Evolutionary conservation across 2,113 vertebrate species (phyloP).

Genomic region (Ondatra zibethicus): DNA sequence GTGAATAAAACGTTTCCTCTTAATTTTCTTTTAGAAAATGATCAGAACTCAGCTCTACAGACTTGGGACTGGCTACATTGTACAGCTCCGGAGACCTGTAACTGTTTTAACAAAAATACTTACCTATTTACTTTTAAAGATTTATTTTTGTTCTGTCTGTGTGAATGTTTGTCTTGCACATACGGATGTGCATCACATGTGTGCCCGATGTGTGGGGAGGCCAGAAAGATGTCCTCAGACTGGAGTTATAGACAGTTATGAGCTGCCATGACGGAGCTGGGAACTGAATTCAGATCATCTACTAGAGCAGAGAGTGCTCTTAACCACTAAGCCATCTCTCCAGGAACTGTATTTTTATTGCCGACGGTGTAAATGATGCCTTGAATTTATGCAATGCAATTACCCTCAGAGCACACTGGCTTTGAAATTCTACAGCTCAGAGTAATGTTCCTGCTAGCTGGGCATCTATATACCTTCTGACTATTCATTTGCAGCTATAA

Average conservation of each 20-base stretch:
- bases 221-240: neutral
- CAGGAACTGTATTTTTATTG: neutral
- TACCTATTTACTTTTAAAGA: neutral
- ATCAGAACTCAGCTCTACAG: neutral
- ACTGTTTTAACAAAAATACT: neutral
- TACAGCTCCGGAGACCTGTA: neutral
- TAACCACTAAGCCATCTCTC: neutral
- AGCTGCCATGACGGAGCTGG: neutral
- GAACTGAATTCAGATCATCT: neutral
- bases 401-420: neutral
- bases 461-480: neutral
- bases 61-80: neutral
- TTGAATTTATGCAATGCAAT: neutral
- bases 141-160: neutral
- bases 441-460: neutral
- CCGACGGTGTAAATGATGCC: neutral
- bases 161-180: neutral
- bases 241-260: neutral
- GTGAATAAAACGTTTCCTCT: neutral
- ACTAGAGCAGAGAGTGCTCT: neutral
- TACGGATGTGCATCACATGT: neutral
- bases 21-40: slow-evolving; percentile 12
- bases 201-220: neutral
- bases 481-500: neutral
- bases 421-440: slow-evolving; percentile 40